A percentile compares a stretch with the other conserved stretches of the same genome.
These are phyloP conservation scores for Thamnophis elegans DNA, from an alignment of 2,797 vertebrate species.

Conservation along the genomic window DNA sequence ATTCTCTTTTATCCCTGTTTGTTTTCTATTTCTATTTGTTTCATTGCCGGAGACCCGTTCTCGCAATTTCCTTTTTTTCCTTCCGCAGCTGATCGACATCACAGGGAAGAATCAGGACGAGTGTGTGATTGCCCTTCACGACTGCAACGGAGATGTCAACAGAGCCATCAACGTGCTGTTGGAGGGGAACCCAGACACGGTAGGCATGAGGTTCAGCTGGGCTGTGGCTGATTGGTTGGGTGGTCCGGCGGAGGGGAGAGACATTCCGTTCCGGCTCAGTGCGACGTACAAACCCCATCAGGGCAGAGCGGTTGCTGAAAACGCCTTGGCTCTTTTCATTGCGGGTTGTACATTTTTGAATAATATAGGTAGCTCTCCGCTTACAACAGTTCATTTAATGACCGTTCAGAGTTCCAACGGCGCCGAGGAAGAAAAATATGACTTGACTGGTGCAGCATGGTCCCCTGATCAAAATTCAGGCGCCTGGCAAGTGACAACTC, in stretches of 20 bases:
- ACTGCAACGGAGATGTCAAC: conserved; percentile 98
- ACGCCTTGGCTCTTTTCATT: neutral
- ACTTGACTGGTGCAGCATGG: too few relatives aligned
- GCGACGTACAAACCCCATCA: neutral
- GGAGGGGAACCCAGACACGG: conserved; percentile 98
- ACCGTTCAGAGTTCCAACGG: neutral
- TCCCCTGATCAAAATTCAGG: neutral
- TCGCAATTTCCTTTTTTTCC: neutral
- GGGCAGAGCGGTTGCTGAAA: neutral
- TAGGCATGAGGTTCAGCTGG: conserved; percentile 61
- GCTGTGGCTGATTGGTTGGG: neutral
- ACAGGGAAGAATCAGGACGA: conserved; percentile 99
- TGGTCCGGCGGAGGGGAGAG: neutral
- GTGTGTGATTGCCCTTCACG: conserved; percentile 98
- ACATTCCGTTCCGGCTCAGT: fast-evolving
- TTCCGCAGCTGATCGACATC: conserved; percentile 92
- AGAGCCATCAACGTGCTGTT: conserved; percentile 98
- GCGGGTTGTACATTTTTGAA: neutral
- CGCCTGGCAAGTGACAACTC: too few relatives aligned
- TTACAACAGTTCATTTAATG: neutral
- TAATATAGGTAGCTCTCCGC: too few relatives aligned
- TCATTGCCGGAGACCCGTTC: fast-evolving
- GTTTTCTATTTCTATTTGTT: neutral
- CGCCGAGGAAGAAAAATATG: too few relatives aligned
- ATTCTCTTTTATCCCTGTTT: neutral